Evolutionary conservation across 2,113 vertebrate species (phyloP).

Genomic region (Sakesphorus luctuosus): DNA sequence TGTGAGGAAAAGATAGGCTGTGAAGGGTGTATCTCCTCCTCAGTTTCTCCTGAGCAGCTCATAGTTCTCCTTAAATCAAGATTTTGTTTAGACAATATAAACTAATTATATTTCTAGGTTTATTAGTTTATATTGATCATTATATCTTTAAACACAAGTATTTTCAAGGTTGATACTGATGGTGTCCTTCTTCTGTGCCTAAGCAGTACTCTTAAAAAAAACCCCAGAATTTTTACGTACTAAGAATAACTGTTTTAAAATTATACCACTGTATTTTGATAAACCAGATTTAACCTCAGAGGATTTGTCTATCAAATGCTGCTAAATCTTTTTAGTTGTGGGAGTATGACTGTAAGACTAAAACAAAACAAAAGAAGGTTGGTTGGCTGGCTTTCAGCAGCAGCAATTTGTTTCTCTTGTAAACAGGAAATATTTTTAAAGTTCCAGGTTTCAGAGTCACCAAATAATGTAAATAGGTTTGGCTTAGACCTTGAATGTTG

Average conservation of each 20-base stretch:
- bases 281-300: not conserved
- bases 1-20: not conserved
- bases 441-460: not conserved
- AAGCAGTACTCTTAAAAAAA: not conserved
- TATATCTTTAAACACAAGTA: not conserved
- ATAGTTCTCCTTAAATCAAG: not conserved
- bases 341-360: not conserved
- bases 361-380: not conserved
- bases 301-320: not conserved
- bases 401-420: not conserved
- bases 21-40: not conserved
- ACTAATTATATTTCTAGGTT: not conserved
- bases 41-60: not conserved
- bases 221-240: not conserved
- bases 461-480: not conserved
- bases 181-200: not conserved
- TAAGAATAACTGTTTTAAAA: not conserved
- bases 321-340: not conserved
- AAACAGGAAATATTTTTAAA: not conserved
- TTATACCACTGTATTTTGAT: not conserved
- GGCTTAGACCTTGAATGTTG: not conserved
- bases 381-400: not conserved
- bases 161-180: not conserved
- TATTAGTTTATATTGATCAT: not conserved
- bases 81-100: not conserved